Percentiles rank a stretch among this genome's conserved stretches.
phyloP scores from a whole-genome alignment of 1,140 invertebrate genomes.

The Hyles euphorbiae region DNA sequence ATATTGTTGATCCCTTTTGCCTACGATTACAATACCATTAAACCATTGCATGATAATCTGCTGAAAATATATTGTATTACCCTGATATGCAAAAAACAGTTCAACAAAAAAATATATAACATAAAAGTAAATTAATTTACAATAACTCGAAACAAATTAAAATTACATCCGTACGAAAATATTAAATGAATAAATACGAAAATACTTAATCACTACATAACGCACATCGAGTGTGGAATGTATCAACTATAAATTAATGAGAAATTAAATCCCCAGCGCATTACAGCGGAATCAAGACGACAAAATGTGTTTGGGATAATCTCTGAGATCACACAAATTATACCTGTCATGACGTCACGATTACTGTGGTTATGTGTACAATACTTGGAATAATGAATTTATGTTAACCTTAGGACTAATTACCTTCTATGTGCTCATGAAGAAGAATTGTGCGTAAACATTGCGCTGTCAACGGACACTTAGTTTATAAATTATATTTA shows the following conservation, averaged over 20 bases:
- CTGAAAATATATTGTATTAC: too few relatives aligned
- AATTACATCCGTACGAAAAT: background rate
- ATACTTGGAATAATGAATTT: too few relatives aligned
- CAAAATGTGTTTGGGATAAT: too few relatives aligned
- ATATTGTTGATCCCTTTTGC: slow-evolving; percentile 49
- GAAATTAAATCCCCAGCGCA: slow-evolving; percentile 27
- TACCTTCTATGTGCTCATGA: too few relatives aligned
- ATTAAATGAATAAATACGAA: slow-evolving; percentile 8
- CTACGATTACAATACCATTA: slow-evolving; percentile 35
- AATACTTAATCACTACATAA: slow-evolving; percentile 22
- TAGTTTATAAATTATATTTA: slow-evolving; percentile 1
- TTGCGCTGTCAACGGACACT: slow-evolving; percentile 4
- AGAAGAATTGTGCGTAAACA: slow-evolving; percentile 11
- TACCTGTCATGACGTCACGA: too few relatives aligned
- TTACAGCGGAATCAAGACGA: background rate
- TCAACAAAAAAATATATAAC: background rate
- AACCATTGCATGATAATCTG: slow-evolving; percentile 26
- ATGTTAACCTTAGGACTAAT: too few relatives aligned
- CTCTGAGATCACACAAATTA: too few relatives aligned
- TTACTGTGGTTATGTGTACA: too few relatives aligned
- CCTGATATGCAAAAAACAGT: slow-evolving; percentile 4
- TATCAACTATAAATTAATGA: slow-evolving; percentile 23
- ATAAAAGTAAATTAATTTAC: background rate
- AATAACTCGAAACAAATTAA: too few relatives aligned
- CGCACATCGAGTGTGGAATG: slow-evolving; percentile 28